phyloP scores from a whole-genome alignment of 2,113 vertebrate genomes.

The Orthonyx spaldingii region DNA sequence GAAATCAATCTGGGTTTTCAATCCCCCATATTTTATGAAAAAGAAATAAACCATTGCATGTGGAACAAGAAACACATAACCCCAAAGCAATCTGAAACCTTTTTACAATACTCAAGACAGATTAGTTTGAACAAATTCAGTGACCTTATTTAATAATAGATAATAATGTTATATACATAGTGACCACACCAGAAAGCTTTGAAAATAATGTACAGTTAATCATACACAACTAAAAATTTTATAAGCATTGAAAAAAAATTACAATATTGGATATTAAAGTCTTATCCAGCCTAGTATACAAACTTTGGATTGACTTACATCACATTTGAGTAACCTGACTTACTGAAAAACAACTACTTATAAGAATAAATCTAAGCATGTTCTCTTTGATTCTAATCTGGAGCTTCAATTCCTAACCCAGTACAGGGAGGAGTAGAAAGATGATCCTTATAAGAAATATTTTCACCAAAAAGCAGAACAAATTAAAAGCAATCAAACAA shows the following conservation, averaged over 20 bases:
- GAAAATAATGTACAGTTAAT: background rate
- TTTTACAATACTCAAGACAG: background rate
- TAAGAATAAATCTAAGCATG: background rate
- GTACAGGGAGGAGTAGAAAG: background rate
- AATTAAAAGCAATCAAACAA: background rate
- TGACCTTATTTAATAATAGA: conserved; percentile 6
- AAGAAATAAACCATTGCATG: background rate
- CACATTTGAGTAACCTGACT: background rate
- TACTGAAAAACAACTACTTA: background rate
- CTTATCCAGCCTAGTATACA: background rate
- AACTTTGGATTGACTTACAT: background rate
- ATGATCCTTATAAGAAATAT: background rate
- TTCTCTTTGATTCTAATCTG: background rate
- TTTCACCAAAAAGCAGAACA: background rate
- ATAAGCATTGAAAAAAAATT: background rate
- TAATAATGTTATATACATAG: background rate
- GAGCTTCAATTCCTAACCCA: background rate
- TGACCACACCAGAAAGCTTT: background rate
- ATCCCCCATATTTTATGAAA: conserved; percentile 20
- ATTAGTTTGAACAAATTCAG: background rate
- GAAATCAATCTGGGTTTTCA: conserved; percentile 62
- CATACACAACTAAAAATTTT: background rate
- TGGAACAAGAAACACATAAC: conserved; percentile 26
- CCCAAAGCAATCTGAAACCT: conserved; percentile 15
- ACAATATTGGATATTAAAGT: background rate